Base-by-base conservation (phyloP, 92 coral and sea anemone species). In the Zoanthus sansibaricus region DNA sequence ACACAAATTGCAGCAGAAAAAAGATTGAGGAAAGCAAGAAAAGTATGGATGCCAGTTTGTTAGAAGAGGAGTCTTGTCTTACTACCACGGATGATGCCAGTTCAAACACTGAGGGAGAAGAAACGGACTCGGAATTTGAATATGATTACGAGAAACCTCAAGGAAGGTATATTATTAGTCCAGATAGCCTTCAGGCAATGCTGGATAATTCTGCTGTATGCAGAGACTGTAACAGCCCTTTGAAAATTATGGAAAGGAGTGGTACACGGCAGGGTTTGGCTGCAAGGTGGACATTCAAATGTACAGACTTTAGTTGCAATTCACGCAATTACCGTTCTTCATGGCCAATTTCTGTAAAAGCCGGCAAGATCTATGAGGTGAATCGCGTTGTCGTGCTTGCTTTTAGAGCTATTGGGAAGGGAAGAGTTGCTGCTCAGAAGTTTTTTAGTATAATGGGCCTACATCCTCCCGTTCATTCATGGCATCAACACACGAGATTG, bases 231-330 rank as follows among this genome's bases (percentile, higher is more conserved):
- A 25, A 25, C 25, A 25, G 25, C 58, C 64, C 86, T 5, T 62
- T 82, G 18, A 73, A 10, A 33, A 32, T 82, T 52, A 47, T 69
- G 45, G 78, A 83, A 56, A 71, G 54, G 31, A n/a, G 8, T 31
- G 14, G 87, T 6, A 32, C 89, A 79, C 59, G 83, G 67, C 76
- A 82, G 11, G 89, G 92, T 69, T 87, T 86, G 45, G 92, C 82
- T 5, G 87, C 89, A 46, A 87, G 71, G 61, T 90, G 89, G 89
- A 72, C 69, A 51, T 90, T 72, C 51, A 83, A 71, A 49, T 90
- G 92, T 20, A 70, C 82, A 30, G 77, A 85, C 69, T n/a, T 30
- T 6, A 15, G 17, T 49, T 89, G 87, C 58, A 5, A 79, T 11
- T 90, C 92, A 37, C 89, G 79, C 82, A 45, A 71, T 9, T 6